Percentiles rank a stretch among this genome's conserved stretches.
phyloP scores from a whole-genome alignment of 2,113 vertebrate species.

The Malurus cyaneus region DNA sequence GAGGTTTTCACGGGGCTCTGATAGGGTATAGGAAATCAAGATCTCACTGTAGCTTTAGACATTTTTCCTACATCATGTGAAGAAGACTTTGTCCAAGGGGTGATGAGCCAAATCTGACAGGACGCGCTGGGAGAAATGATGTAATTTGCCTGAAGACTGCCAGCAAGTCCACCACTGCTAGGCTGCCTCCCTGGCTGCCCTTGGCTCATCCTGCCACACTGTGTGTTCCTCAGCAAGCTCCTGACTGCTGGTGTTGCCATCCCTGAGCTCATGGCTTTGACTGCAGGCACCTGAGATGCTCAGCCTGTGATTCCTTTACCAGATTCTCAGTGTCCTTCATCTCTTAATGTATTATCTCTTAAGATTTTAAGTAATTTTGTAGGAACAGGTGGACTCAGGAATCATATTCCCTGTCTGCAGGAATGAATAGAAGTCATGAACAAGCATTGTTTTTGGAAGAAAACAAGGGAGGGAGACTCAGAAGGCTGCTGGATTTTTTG shows the following conservation, averaged over 20 bases:
- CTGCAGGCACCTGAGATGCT: background rate
- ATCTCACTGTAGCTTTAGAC: background rate
- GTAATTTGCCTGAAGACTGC: background rate
- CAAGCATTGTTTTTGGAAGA: background rate
- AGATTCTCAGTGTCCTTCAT: background rate
- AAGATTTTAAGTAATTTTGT: background rate
- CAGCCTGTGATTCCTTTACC: background rate
- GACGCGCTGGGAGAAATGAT: background rate
- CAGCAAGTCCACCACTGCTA: rapidly evolving
- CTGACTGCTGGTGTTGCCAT: background rate
- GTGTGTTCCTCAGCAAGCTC: background rate
- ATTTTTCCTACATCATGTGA: background rate
- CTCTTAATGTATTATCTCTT: background rate
- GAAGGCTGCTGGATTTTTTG: background rate
- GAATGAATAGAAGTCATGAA: background rate
- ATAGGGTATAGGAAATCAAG: background rate
- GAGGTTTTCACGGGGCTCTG: background rate
- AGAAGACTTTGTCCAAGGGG: background rate
- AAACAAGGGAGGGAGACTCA: background rate
- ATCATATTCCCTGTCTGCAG: background rate
- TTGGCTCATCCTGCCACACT: background rate
- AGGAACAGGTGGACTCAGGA: background rate
- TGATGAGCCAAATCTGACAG: background rate
- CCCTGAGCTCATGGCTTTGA: background rate
- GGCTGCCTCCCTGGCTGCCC: background rate